Evolutionary conservation across 2,888 invertebrate species (phyloP), one percentile per base, ranked within the genome.

Genomic region (Didymodactylos carnosus): DNA sequence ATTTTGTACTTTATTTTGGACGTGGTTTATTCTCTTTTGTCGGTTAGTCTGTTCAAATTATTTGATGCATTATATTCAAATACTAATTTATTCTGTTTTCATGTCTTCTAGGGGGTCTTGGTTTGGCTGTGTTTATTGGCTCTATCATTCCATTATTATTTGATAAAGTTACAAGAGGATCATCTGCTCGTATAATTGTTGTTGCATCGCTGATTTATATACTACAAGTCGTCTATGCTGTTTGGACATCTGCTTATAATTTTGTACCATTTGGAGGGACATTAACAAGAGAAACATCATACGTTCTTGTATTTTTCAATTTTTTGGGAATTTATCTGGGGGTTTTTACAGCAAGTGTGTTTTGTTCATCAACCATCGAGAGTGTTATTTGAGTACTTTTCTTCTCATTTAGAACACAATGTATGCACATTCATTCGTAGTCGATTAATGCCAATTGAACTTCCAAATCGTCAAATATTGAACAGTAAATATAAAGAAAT

Each of bases 161-260:
- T 5, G 80, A 81, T 74, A 76, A 79, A 51, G 76, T 79, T 35
- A 79, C 79, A 6, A 71, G 76, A 27, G 80, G 80, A 77, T 79
- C 80, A 13, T 80, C 82, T 11, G 80, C 78, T 3, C 75, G 80
- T 16, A 78, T 79, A 16, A 75, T 82, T 62, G 23, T 79, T n/a
- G 75, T 80, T 8, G 79, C 80, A 29, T 78, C 81, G 73, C 72
- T 80, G 4, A 77, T 77, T 16, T 83, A 80, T 75, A 76, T 83
- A 39, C 73, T 79, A 3, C 79, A 81, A 78, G 80, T 81, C 16
- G 79, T 81, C 73, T 83, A 82, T 77, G 79, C 79, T 49, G 83
- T 83, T 40, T 83, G 83, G 83, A 83, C 83, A 0, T 80, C 82
- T 62, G 83, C 83, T 1, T 83, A 80, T 77, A 83, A 83, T 77